A percentile compares a stretch with the other conserved stretches of the same genome.
Evolutionary conservation across 2,797 vertebrate genomes (phyloP).

Genomic region (Acipenser transmontanus): DNA sequence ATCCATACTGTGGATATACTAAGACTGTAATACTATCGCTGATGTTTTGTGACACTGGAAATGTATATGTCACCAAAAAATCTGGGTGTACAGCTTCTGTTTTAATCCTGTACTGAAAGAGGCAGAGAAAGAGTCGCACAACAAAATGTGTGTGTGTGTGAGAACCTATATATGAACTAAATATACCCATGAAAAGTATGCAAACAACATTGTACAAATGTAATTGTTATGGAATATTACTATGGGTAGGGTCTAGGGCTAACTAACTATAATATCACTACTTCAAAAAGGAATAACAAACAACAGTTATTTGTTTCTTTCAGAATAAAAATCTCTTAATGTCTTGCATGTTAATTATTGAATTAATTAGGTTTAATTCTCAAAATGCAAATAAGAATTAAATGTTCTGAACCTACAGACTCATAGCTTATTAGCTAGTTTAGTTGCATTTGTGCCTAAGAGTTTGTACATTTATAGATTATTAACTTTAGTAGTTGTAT

Average conservation of each 20-base stretch:
- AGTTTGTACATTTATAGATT: conserved; percentile 47
- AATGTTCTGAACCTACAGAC: conserved; percentile 64
- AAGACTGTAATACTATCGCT: no score
- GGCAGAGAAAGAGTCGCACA: no score
- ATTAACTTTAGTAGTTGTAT: conserved; percentile 37
- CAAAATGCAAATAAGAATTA: conserved; percentile 69
- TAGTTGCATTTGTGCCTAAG: conserved; percentile 41
- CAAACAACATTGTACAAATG: no score
- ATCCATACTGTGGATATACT: no score
- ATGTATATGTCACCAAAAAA: no score
- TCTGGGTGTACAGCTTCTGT: no score
- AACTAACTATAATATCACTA: conserved; percentile 28
- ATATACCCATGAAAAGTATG: no score
- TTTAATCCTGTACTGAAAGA: no score
- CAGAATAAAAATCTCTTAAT: conserved; percentile 23
- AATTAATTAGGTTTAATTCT: conserved; percentile 67
- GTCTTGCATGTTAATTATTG: conserved; percentile 57
- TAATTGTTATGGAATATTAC: no score
- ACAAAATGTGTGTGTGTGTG: no score
- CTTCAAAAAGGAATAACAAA: conserved; percentile 16
- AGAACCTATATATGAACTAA: no score
- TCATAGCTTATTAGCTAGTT: conserved; percentile 61
- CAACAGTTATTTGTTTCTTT: conserved; percentile 4
- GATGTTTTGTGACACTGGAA: no score
- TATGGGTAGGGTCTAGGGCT: conserved; percentile 33